Base-by-base conservation (phyloP, 2,113 vertebrate genomes). In the Amphiprion percula region DNA sequence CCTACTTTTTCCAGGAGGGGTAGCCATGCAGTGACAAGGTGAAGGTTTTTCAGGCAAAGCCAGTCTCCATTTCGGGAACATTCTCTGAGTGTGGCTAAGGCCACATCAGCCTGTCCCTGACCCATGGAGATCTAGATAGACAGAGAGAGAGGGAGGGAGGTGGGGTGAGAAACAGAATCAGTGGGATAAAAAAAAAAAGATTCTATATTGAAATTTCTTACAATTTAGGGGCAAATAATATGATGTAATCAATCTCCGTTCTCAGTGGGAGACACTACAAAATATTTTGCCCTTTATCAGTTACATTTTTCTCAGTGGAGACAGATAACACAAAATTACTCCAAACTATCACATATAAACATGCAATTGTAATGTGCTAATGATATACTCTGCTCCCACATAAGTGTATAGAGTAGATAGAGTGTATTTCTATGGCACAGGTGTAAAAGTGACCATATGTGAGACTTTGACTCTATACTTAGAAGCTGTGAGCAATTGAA, bases 41-140 rank as follows among this genome's bases (percentile, higher is more conserved):
- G 98, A 76, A 99, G 93, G 84, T 99, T 99, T 92, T 99, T 99
- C 75, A 99, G 94, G 86, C 98, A 99, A 41, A 99, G 94, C 98
- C 98, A 99, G 68, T 97, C 96, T 90, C 97, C 97, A 28, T 89
- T 96, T 17, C 56, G 84, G 24, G 97, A 95, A 87, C 96, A 98
- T 87, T 99, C 97, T 85, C 94, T 96, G 68, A 99, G 93, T 62
- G 96, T 94, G 1, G 97, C 97, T 90, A 99, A 94, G 63, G 98
- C 98, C 87, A 98, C 84, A 60, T 99, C 98, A 79, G 98, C 97
- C 92, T 99, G 98, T 76, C 98, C 98, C 90, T 99, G 98, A 70
- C 98, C 98, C 98, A 99, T 98, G 17, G 98, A 98, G 91, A 99
- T 95, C 98, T 99, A 86, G 47, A 90, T 30, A 87, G 68, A 91